Percentiles rank a stretch among this genome's conserved stretches.
Evolutionary conservation across 2,113 vertebrate species (phyloP).

Genomic region (Macaca mulatta): DNA sequence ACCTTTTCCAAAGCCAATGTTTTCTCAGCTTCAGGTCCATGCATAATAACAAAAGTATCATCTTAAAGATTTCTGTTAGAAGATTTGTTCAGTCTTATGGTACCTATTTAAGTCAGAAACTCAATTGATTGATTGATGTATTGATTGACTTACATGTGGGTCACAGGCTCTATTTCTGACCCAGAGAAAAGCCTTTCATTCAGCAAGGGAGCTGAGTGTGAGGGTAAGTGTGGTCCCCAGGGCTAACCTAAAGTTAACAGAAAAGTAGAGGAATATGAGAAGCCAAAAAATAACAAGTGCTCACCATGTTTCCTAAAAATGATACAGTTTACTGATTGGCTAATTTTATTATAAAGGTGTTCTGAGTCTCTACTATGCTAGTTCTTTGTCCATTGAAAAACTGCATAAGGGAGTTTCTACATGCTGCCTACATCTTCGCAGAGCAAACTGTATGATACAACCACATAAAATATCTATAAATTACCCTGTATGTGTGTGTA

Average conservation of each 20-base stretch:
- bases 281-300: not conserved
- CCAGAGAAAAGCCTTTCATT: not conserved
- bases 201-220: not conserved
- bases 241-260: not conserved
- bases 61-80: not conserved
- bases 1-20: not conserved
- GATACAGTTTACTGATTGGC: not conserved
- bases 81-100: not conserved
- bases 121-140: not conserved
- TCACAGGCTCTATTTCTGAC: not conserved
- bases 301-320: not conserved
- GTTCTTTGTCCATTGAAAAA: not conserved
- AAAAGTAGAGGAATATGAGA: not conserved
- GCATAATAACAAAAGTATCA: not conserved
- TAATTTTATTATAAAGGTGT: not conserved
- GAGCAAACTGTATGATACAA: not conserved
- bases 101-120: not conserved
- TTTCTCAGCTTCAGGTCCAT: not conserved
- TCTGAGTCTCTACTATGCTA: not conserved
- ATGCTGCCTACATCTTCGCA: not conserved
- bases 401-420: not conserved
- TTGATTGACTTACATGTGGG: not conserved
- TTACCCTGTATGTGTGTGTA: not conserved
- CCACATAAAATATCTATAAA: not conserved
- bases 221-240: not conserved